Percentiles rank a stretch among this genome's conserved stretches.
phyloP scores from a whole-genome alignment of 2,113 vertebrate species.

The Spea multiplicata region DNA sequence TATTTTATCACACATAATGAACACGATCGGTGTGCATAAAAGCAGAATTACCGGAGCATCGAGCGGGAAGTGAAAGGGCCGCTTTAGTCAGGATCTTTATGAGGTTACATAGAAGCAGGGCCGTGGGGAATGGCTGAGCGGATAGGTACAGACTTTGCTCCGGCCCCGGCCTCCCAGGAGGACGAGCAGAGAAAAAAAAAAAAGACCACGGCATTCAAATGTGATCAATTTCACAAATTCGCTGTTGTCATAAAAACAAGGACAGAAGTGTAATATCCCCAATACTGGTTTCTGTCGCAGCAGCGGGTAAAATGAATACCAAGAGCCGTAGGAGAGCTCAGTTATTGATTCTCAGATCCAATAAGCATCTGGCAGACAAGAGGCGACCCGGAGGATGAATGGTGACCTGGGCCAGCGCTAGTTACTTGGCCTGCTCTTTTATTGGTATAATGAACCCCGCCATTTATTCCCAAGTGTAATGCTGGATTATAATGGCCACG shows the following conservation, averaged over 20 bases:
- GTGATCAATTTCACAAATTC: conserved; percentile 33
- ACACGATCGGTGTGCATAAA: conserved; percentile 34
- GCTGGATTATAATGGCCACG: too few species aligned
- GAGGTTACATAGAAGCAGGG: conserved; percentile 39
- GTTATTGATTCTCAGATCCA: conserved; percentile 20
- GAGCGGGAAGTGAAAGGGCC: conserved; percentile 11
- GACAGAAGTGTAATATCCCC: neutral
- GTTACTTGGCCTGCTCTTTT: neutral
- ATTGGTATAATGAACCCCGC: too few species aligned
- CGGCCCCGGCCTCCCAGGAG: conserved; percentile 20
- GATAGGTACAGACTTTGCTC: conserved; percentile 29
- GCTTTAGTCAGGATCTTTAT: conserved; percentile 45
- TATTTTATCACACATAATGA: conserved; percentile 48
- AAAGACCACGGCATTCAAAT: conserved; percentile 29
- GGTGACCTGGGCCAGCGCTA: neutral
- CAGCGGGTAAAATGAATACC: neutral
- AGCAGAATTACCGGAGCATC: conserved; percentile 36
- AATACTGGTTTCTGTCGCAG: neutral
- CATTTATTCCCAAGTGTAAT: too few species aligned
- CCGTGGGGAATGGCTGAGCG: conserved; percentile 29
- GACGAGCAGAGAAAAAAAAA: neutral
- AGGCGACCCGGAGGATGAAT: conserved; percentile 5
- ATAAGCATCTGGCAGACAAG: neutral
- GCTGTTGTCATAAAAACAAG: neutral
- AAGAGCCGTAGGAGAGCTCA: conserved; percentile 10